Evolutionary conservation across 2,797 vertebrate species (phyloP).

Genomic region (Delichon dasypus): DNA sequence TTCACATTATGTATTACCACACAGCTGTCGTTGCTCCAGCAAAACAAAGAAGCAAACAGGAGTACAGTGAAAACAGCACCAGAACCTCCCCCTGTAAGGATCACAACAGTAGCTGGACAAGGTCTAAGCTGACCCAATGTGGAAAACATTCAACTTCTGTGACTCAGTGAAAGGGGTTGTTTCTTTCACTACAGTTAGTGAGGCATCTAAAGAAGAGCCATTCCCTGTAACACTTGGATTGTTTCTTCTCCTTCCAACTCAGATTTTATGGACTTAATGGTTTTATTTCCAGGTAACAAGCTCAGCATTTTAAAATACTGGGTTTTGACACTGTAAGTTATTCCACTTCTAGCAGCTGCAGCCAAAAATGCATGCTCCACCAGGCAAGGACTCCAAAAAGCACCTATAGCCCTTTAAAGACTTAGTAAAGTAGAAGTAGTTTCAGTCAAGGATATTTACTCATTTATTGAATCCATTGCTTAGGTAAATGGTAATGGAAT

Average conservation of each 20-base stretch:
- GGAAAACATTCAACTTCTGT: neutral
- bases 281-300: constrained; percentile 1
- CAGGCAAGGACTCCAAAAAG: neutral
- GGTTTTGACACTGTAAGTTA: neutral
- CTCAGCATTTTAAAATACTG: neutral
- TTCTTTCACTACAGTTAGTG: neutral
- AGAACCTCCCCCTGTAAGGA: rapidly evolving
- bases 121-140: neutral
- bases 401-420: constrained; percentile 6
- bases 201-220: neutral
- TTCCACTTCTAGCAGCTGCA: neutral
- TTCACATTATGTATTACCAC: neutral
- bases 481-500: constrained; percentile 26
- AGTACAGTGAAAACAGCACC: neutral
- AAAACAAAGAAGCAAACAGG: neutral
- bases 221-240: neutral
- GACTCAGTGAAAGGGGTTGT: neutral
- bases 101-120: neutral
- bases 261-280: neutral
- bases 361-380: neutral
- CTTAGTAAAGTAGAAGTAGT: neutral
- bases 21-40: neutral
- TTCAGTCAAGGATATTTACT: constrained; percentile 11
- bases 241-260: neutral
- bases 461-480: neutral